Conservation (phyloP, 1,140 invertebrate genomes). For the Eubasilissa regina region DNA sequence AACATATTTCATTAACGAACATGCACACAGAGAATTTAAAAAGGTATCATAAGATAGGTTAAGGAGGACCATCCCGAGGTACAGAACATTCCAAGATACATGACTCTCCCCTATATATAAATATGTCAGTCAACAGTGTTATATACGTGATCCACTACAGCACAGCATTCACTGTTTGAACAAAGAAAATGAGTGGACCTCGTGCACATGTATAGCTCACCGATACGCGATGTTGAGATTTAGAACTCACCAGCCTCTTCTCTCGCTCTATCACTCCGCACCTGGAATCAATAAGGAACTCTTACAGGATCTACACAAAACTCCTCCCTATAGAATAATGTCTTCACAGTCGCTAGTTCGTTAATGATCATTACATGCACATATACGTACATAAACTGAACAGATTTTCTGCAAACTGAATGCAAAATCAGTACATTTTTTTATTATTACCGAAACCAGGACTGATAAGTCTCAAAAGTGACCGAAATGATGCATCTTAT, state of each 20-base stretch:
- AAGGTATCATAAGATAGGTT: conserved; percentile 62
- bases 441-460: no score
- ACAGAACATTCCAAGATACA: conserved; percentile 75
- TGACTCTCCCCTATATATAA: conserved; percentile 72
- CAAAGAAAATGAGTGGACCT: conserved; percentile 57
- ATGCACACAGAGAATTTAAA: conserved; percentile 62
- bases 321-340: no score
- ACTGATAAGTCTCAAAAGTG: no score
- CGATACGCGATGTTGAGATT: conserved; percentile 71
- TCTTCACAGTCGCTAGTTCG: no score
- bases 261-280: conserved; percentile 43
- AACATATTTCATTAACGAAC: conserved; percentile 62
- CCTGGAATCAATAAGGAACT: conserved; percentile 56
- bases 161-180: conserved; percentile 53
- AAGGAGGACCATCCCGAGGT: conserved; percentile 74
- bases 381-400: no score
- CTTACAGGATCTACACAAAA: conserved; percentile 29
- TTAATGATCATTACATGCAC: no score
- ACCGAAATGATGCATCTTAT: no score
- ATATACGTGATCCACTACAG: conserved; percentile 58
- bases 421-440: no score
- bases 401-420: no score
- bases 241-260: conserved; percentile 69
- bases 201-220: conserved; percentile 59
- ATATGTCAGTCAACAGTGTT: conserved; percentile 55